Percentiles rank a stretch among this genome's conserved stretches.
Evolutionary conservation across 2,113 vertebrate genomes (phyloP).

Genomic region (Smithornis capensis): DNA sequence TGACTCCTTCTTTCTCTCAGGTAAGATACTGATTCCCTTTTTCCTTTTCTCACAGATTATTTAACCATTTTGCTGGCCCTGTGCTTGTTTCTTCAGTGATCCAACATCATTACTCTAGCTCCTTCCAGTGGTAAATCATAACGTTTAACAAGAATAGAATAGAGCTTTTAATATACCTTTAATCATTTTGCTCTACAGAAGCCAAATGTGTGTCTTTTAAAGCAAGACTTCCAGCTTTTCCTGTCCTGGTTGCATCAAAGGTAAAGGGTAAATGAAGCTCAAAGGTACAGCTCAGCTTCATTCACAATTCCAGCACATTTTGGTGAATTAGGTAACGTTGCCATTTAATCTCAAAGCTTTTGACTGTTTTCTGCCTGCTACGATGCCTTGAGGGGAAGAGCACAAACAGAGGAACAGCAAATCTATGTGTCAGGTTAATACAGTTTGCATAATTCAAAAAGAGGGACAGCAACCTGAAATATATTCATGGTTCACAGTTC

Average conservation of each 20-base stretch:
- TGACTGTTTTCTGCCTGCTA: neutral
- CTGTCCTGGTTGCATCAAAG: neutral
- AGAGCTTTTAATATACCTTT: constrained; percentile 9
- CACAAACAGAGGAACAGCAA: neutral
- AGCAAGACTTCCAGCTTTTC: neutral
- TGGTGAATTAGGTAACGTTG: neutral
- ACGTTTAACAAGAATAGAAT: constrained; percentile 23
- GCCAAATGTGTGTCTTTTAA: neutral
- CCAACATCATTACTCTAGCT: constrained; percentile 77
- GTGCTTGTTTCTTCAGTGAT: constrained; percentile 6
- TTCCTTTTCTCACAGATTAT: constrained; percentile 1
- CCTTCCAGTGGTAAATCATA: constrained; percentile 79
- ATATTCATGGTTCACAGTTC: neutral
- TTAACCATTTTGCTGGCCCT: constrained; percentile 42
- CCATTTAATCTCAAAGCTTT: neutral
- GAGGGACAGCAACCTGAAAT: neutral
- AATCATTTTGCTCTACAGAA: neutral
- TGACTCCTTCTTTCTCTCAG: neutral
- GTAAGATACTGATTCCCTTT: neutral
- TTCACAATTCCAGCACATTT: neutral
- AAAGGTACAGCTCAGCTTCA: neutral
- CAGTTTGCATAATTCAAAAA: neutral
- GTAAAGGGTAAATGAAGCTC: neutral
- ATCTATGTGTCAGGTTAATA: neutral
- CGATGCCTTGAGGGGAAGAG: neutral